Percentiles rank a stretch among this genome's conserved stretches.
Evolutionary conservation across 2,797 vertebrate genomes (phyloP).

Genomic region (Forpus xanthops): DNA sequence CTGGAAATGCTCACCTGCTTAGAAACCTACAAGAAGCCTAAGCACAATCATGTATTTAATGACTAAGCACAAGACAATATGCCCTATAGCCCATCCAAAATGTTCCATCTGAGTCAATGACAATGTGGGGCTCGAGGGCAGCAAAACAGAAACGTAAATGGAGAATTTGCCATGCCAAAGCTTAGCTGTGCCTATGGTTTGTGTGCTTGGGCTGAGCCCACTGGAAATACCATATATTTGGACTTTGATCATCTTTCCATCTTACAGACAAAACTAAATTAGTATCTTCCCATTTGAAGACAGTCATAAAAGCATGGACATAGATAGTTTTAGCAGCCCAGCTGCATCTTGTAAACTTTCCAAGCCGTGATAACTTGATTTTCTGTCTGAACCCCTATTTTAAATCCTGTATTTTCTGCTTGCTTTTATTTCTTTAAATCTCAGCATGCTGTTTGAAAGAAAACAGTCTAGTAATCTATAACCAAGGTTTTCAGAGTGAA

Average conservation of each 20-base stretch:
- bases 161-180: accelerated
- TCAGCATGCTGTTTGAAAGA: background rate
- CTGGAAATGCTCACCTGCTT: background rate
- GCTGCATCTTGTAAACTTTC: background rate
- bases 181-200: background rate
- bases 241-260: background rate
- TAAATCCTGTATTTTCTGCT: background rate
- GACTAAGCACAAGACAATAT: background rate
- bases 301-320: background rate
- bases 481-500: background rate
- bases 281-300: background rate
- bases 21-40: background rate
- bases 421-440: background rate
- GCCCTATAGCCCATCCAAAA: background rate
- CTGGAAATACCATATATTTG: background rate
- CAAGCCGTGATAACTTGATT: background rate
- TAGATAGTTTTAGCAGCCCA: background rate
- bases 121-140: background rate
- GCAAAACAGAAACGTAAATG: background rate
- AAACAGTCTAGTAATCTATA: background rate
- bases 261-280: background rate
- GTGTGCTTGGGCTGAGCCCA: background rate
- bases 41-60: background rate
- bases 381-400: background rate
- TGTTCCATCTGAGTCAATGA: background rate